These are phyloP conservation scores for Coryphaenoides rupestris DNA, from an alignment of 2,113 vertebrate genomes.

Conservation along the genomic window DNA sequence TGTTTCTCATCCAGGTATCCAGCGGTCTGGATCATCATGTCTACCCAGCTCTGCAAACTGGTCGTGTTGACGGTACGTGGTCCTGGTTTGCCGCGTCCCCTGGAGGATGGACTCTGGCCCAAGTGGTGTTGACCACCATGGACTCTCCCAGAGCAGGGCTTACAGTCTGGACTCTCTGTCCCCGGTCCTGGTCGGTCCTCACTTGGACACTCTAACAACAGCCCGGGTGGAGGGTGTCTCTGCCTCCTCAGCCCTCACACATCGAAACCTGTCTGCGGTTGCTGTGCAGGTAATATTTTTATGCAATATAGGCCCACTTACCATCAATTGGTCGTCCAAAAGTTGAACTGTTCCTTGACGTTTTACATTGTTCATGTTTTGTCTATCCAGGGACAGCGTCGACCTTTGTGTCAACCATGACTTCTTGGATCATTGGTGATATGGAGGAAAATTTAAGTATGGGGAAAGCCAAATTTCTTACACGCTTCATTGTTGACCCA, in stretches of 20 bases:
- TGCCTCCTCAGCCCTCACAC: slow-evolving; percentile 35
- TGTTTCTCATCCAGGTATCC: not conserved
- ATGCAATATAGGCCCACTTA: not conserved
- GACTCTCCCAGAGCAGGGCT: slow-evolving; percentile 38
- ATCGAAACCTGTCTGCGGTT: slow-evolving; percentile 60
- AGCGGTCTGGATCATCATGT: slow-evolving; percentile 41
- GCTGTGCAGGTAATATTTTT: slow-evolving; percentile 51
- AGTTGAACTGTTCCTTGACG: not conserved
- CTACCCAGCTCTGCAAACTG: slow-evolving; percentile 40
- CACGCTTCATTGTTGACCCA: slow-evolving; percentile 73
- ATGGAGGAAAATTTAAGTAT: slow-evolving; percentile 47
- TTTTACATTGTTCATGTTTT: not conserved
- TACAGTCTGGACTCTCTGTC: slow-evolving; percentile 56
- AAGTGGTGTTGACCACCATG: slow-evolving; percentile 12
- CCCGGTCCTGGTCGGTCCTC: slow-evolving; percentile 34
- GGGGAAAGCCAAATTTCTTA: slow-evolving; percentile 32
- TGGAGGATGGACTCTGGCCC: slow-evolving; percentile 31
- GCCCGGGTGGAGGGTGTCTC: slow-evolving; percentile 38
- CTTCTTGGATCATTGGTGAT: slow-evolving; percentile 46
- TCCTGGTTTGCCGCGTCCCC: slow-evolving; percentile 30
- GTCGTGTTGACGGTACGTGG: slow-evolving; percentile 41
- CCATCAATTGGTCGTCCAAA: not conserved
- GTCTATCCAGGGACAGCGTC: slow-evolving; percentile 53
- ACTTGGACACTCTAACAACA: slow-evolving; percentile 36
- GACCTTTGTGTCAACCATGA: slow-evolving; percentile 59